phyloP scores from a whole-genome alignment of 1,140 invertebrate species.

The Radopholus similis region DNA sequence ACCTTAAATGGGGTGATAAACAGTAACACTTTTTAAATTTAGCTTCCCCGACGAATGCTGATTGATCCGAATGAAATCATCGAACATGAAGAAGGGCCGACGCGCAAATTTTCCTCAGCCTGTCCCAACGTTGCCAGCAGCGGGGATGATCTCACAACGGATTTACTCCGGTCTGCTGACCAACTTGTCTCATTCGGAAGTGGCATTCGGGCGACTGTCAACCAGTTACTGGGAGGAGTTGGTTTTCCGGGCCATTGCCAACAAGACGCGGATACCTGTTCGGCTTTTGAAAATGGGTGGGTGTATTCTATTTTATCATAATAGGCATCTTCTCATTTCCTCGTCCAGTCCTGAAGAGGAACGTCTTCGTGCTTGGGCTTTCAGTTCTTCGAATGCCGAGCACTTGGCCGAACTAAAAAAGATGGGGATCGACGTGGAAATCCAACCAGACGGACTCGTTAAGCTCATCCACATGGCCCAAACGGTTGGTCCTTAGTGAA shows the following conservation, averaged over 20 bases:
- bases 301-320: background rate
- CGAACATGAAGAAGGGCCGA: slow-evolving; percentile 24
- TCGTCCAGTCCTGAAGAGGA: slow-evolving; percentile 40
- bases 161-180: background rate
- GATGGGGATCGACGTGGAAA: slow-evolving; percentile 89
- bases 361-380: slow-evolving; percentile 62
- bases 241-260: slow-evolving; percentile 1
- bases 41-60: slow-evolving; percentile 52
- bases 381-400: slow-evolving; percentile 76
- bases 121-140: slow-evolving; percentile 25
- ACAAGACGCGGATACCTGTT: slow-evolving; percentile 2
- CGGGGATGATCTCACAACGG: background rate
- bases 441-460: slow-evolving; percentile 74
- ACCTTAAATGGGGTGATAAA: background rate
- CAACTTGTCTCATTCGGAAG: background rate
- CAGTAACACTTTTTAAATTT: slow-evolving; percentile 38
- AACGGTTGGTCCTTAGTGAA: slow-evolving; percentile 59
- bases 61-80: slow-evolving; percentile 53
- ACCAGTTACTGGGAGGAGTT: slow-evolving; percentile 7
- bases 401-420: slow-evolving; percentile 79
- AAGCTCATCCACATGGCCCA: slow-evolving; percentile 75
- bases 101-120: slow-evolving; percentile 22
- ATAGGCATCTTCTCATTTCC: background rate
- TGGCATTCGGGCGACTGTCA: slow-evolving; percentile 3
- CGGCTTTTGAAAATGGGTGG: slow-evolving; percentile 3